phyloP scores from a whole-genome alignment of 2,113 vertebrate species.

The Epinephelus fuscoguttatus region DNA sequence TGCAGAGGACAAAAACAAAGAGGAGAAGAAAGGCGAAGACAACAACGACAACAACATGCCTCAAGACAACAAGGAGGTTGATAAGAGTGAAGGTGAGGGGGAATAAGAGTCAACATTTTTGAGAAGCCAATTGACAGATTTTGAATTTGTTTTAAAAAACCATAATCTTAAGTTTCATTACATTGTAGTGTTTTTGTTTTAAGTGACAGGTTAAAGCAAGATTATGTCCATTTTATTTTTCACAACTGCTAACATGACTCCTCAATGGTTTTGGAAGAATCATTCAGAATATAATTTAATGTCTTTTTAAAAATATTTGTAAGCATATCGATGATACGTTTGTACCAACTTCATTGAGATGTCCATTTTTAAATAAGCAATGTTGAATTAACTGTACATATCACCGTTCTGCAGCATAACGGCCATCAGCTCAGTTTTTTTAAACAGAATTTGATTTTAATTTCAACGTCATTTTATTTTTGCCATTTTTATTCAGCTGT shows the following conservation, averaged over 20 bases:
- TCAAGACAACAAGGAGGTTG: constrained; percentile 2
- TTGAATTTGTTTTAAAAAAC: not conserved
- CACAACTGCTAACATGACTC: not conserved
- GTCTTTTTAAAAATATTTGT: not conserved
- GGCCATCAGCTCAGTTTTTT: not conserved
- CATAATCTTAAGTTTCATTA: constrained; percentile 8
- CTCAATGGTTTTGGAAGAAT: not conserved
- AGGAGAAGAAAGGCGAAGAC: constrained; percentile 13
- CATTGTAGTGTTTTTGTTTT: constrained; percentile 33
- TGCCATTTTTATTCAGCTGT: constrained; percentile 22
- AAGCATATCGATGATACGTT: not conserved
- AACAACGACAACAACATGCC: constrained; percentile 14
- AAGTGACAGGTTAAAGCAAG: not conserved
- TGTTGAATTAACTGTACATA: not conserved
- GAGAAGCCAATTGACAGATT: not conserved
- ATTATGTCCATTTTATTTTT: not conserved
- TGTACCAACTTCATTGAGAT: not conserved
- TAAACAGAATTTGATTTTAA: constrained; percentile 8
- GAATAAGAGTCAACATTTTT: constrained; percentile 17
- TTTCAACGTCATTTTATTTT: constrained; percentile 17
- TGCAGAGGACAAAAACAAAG: constrained; percentile 1
- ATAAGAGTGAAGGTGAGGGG: constrained; percentile 23
- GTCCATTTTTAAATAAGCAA: constrained; percentile 15
- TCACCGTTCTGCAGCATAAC: not conserved
- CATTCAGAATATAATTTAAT: constrained; percentile 22